phyloP scores from a whole-genome alignment of 2,888 invertebrate genomes.

The Idaea straminata region DNA sequence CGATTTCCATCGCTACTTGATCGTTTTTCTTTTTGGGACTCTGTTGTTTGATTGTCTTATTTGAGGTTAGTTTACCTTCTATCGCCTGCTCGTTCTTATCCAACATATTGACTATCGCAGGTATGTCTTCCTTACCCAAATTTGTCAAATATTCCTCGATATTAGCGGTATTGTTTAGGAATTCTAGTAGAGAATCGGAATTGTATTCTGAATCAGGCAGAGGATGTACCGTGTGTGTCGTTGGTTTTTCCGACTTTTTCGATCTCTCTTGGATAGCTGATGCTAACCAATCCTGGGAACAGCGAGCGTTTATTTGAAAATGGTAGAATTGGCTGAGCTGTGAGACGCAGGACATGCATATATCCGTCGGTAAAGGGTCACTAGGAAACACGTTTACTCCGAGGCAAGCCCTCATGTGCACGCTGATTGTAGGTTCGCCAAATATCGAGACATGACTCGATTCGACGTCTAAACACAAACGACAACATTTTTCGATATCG shows the following conservation, averaged over 20 bases:
- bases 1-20: conserved; percentile 61
- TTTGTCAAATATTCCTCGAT: conserved; percentile 71
- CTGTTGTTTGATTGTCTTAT: conserved; percentile 37
- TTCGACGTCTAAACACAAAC: conserved; percentile 65
- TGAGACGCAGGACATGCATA: conserved; percentile 64
- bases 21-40: conserved; percentile 59
- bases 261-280: conserved; percentile 54
- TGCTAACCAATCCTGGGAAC: conserved; percentile 72
- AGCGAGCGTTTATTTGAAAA: conserved; percentile 69
- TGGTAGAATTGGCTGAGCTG: conserved; percentile 66
- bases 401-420: conserved; percentile 68
- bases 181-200: conserved; percentile 71
- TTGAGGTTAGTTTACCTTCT: conserved; percentile 39
- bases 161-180: conserved; percentile 70
- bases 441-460: conserved; percentile 62
- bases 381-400: conserved; percentile 48
- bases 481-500: conserved; percentile 57
- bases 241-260: conserved; percentile 49
- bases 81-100: conserved; percentile 58
- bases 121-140: conserved; percentile 71
- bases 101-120: conserved; percentile 67
- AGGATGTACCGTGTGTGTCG: conserved; percentile 62
- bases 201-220: conserved; percentile 73
- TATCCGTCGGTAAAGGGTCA: conserved; percentile 61
- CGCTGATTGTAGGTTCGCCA: conserved; percentile 56